Conservation (phyloP, 2,113 vertebrate genomes). For the Actinemys pallida region DNA sequence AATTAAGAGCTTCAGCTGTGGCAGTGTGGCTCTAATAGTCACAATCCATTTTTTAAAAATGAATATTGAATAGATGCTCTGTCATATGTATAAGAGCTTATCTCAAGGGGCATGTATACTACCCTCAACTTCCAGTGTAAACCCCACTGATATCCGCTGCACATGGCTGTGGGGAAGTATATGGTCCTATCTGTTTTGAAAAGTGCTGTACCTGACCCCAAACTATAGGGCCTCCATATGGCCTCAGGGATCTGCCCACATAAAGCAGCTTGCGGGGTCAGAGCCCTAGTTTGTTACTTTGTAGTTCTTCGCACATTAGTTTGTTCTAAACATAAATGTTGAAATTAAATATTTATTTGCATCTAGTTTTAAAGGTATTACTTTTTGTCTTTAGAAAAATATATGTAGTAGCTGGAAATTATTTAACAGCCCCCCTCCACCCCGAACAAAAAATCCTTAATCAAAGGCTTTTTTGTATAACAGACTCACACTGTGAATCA, state of each 20-base stretch:
- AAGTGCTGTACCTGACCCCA: neutral
- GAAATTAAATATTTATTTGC: neutral
- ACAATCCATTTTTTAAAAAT: neutral
- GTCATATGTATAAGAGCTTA: too few species aligned
- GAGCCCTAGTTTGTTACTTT: neutral
- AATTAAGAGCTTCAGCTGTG: neutral
- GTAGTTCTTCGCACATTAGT: neutral
- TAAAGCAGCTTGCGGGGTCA: neutral
- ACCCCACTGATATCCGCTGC: neutral
- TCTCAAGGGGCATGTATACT: neutral
- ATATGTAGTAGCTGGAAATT: neutral
- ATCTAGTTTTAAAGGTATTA: neutral
- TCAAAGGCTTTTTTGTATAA: neutral
- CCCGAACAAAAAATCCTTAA: neutral
- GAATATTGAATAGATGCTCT: neutral
- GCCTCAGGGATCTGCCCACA: neutral
- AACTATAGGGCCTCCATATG: neutral
- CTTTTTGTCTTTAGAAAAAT: neutral
- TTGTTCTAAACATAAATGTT: neutral
- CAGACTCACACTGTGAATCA: accelerated
- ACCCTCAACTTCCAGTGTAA: neutral
- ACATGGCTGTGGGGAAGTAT: neutral
- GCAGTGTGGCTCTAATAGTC: neutral
- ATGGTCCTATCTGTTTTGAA: neutral
- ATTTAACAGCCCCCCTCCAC: neutral